Evolutionary conservation across 2,797 vertebrate genomes (phyloP), one percentile per base, ranked within the genome.

Genomic region (Cynodonichthys magdalenae): DNA sequence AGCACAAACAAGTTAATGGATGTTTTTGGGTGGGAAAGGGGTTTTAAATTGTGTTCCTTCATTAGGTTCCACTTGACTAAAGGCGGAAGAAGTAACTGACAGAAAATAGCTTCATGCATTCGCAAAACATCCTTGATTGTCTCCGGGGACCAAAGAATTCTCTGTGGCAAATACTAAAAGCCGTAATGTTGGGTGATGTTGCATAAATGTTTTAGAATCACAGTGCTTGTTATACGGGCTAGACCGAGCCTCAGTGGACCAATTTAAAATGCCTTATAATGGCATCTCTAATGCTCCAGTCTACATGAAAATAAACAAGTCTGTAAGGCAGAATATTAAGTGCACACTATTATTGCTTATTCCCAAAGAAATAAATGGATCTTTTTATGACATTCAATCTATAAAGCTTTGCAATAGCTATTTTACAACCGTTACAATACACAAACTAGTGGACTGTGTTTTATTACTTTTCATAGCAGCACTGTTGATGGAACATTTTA

Each of bases 271-370:
- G 69, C 75, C 69, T 75, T 86, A 81, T 89, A 90, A 87, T 88
- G 81, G 85, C 78, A 62, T 88, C 75, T 83, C 71, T 85, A 85
- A 89, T 87, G 84, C 77, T 80, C 54, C 63, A 74, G 81, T 87
- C 80, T 79, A 76, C 81, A 81, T 78, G 85, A 83, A 88, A 89
- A 88, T 88, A 87, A 88, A 87, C 81, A 88, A 87, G 85, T 86
- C 87, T 88, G 84, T 77, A 80, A 81, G 81, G 84, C 81, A 51
- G 84, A 84, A 79, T 84, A 86, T 84, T 90, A 87, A 86, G 85
- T 84, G 77, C 60, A 63, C 31, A 65, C 42, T 82, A 80, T 81
- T 86, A 82, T 75, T 83, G 85, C 75, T 75, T 82, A 85, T 84
- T 83, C 83, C 78, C 70, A 55, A 75, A 75, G 67, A 87, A 80